A percentile compares a stretch with the other conserved stretches of the same genome.
phyloP scores from a whole-genome alignment of 2,113 vertebrate species.

The Recurvirostra avosetta region DNA sequence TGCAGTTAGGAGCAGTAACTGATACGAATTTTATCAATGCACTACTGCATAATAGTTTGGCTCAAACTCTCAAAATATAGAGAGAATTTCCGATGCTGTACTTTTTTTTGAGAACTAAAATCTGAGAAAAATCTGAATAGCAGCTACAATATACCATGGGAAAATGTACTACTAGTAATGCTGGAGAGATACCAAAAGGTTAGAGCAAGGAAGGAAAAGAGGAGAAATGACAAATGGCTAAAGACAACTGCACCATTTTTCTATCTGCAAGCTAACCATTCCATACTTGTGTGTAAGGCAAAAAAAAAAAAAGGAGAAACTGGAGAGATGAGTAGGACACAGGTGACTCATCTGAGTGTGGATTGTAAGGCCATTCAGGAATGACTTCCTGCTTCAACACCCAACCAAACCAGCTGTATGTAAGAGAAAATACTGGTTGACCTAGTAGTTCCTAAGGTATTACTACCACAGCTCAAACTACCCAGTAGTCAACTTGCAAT shows the following conservation, averaged over 20 bases:
- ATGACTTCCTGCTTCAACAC: neutral
- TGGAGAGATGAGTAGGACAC: neutral
- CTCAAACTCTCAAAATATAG: neutral
- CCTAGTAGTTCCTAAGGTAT: neutral
- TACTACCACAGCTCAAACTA: neutral
- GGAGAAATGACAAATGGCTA: neutral
- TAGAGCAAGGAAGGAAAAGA: neutral
- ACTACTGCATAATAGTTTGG: neutral
- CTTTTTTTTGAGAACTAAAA: neutral
- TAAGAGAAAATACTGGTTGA: neutral
- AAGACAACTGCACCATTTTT: neutral
- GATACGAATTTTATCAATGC: accelerated
- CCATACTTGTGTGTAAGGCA: neutral
- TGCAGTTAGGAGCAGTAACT: neutral
- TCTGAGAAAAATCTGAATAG: neutral
- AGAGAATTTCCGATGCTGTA: neutral
- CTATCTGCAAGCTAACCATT: neutral
- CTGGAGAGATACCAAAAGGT: neutral
- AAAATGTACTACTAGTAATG: neutral
- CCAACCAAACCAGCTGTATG: neutral
- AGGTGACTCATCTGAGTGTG: neutral
- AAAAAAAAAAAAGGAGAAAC: neutral
- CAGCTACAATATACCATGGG: neutral
- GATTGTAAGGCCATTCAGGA: neutral
- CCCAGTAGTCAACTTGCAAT: neutral